Base-by-base conservation (phyloP, 2,113 vertebrate genomes). In the Myotis lucifugus region DNA sequence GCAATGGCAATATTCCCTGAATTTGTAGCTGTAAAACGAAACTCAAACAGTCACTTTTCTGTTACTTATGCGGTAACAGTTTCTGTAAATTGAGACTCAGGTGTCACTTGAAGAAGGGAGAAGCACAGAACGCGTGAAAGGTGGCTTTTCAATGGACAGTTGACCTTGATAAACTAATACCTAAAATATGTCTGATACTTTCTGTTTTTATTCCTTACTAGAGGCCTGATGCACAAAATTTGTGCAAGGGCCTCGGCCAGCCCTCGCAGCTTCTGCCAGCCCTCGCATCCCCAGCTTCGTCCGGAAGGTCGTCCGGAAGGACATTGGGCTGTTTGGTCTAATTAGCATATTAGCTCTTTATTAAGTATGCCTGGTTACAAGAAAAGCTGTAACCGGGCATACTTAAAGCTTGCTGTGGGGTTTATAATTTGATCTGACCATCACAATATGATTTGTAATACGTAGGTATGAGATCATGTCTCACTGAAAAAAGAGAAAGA, bases 41-140 rank as follows among this genome's bases (percentile, higher is more conserved):
- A 27, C 34, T 50, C 74, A 77, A 79, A 11, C n/a, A 73, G 17
- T 56, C 72, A 64, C 32, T 82, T 95, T 84, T 85, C 54, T 76
- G 0, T 46, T 84, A 18, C 34, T 84, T 1, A 73, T 61, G 8
- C 8, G 72, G 8, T 66, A 50, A 92, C 23, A 52, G 3, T 86
- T 69, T 64, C 42, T 95, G 9, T 78, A 77, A 86, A 69, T 70
- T 94, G 27, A 95, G 73, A 73, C n/a, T 66, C 40, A 13, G 2
- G 12, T 69, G 25, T 90, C 74, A 77, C 69, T 92, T 85, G 69
- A 81, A 89, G 27, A 91, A 92, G 66, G 8, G 13, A 83, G 69
- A 85, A 90, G 13, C 8, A 23, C 46, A 70, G 76, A 12, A 78
- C 18, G 2, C 37, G 12, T 70, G 18, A 83, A 87, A 85, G n/a